Base-by-base conservation (phyloP, 2,113 vertebrate species). In the Coracopsis vasa region DNA sequence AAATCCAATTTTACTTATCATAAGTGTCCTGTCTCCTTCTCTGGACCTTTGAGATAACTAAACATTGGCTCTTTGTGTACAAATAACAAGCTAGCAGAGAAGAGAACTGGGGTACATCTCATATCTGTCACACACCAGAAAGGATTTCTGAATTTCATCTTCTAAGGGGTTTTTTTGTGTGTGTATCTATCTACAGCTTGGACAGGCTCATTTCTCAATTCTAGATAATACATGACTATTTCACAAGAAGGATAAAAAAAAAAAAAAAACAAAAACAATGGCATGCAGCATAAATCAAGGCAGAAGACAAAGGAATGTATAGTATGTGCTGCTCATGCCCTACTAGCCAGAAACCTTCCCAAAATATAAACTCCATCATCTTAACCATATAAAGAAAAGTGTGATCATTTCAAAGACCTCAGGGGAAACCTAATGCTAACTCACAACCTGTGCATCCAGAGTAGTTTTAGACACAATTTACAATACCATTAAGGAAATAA, bases 321-420 rank as follows among this genome's bases (percentile, higher is more conserved):
- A 10, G 16, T 4, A 72, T 0, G 0, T 1, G 4, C 23, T 71
- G 33, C 54, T 50, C 33, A 41, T 1, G 9, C 13, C 17, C 50
- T 47, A 16, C 47, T 15, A 54, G 44, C 9, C 61, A 69, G 48
- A 94, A 69, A 64, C 11, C 33, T 45, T 24, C 19, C 13, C 13
- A 9, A 10, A 23, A 84, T 2, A 0, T 29, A 35, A 69, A 74
- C 8, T 67, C 31, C 50, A 37, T 19, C 4, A 67, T 17, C 20
- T 58, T 65, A 53, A 61, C 39, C 33, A 13, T 11, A 47, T 18
- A 42, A 48, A 41, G 35, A 87, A 84, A 88, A 86, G 9, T 0
- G 3, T 21, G 11, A 79, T 28, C 6, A 67, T 47, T 78, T 67
- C 15, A 31, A 89, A 84, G 42, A 90, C 13, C 24, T 62, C 69